Conservation (phyloP, 2,113 vertebrate species). For the Felis catus region DNA sequence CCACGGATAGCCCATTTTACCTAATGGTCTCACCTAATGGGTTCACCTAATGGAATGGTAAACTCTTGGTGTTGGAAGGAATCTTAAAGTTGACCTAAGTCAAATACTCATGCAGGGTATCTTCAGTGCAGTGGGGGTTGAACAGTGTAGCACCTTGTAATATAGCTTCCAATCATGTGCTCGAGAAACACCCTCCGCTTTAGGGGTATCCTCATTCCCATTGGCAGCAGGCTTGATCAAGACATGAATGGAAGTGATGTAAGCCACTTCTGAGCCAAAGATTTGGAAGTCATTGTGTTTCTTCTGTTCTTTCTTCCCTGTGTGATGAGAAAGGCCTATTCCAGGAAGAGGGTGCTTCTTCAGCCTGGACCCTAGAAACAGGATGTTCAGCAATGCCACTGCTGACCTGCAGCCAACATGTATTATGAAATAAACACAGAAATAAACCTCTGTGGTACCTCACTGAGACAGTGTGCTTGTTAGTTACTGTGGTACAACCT, state of each 20-base stretch:
- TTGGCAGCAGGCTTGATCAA: not conserved
- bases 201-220: not conserved
- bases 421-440: not conserved
- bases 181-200: not conserved
- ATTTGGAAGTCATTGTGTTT: not conserved
- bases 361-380: not conserved
- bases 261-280: not conserved
- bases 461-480: not conserved
- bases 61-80: not conserved
- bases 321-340: not conserved
- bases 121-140: not conserved
- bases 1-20: not conserved
- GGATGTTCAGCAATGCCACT: not conserved
- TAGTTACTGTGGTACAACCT: not conserved
- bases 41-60: not conserved
- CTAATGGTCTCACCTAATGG: not conserved
- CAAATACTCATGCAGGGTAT: not conserved
- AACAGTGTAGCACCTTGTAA: not conserved
- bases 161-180: not conserved
- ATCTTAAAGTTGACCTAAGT: not conserved
- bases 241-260: not conserved
- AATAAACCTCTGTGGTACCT: not conserved
- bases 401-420: not conserved
- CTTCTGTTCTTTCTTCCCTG: not conserved
- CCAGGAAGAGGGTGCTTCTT: not conserved